phyloP scores from a whole-genome alignment of 2,888 invertebrate species.

The Lepidochitona cinerea region DNA sequence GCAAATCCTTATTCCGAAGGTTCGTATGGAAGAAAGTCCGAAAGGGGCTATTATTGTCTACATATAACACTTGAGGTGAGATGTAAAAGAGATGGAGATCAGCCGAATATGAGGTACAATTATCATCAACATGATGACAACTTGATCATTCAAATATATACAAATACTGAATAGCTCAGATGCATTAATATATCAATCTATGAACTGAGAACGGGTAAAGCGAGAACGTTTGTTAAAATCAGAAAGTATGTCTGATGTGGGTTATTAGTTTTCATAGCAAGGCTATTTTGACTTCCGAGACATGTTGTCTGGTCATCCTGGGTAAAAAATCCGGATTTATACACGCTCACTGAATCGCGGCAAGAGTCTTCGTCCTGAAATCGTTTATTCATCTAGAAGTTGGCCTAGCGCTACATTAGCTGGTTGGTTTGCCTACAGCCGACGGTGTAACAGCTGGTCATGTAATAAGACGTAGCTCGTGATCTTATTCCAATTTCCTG shows the following conservation, averaged over 20 bases:
- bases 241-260: background rate
- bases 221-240: background rate
- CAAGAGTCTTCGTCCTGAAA: background rate
- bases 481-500: background rate
- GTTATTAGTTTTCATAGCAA: constrained; percentile 4
- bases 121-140: too few relatives aligned
- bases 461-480: background rate
- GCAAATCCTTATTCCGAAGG: too few relatives aligned
- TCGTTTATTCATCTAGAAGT: constrained; percentile 2
- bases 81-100: too few relatives aligned
- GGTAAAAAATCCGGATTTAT: background rate
- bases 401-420: background rate
- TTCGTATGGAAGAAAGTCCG: too few relatives aligned
- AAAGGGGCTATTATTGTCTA: too few relatives aligned
- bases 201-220: too few relatives aligned
- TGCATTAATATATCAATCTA: too few relatives aligned
- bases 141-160: too few relatives aligned
- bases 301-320: background rate
- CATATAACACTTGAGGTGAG: too few relatives aligned
- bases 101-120: too few relatives aligned
- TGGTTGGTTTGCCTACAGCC: background rate
- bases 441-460: background rate
- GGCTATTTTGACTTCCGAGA: background rate
- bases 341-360: background rate
- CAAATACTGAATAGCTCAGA: too few relatives aligned